A percentile compares a stretch with the other conserved stretches of the same genome.
Evolutionary conservation across 1,140 invertebrate species (phyloP).

Genomic region (Meloidogyne floridensis): DNA sequence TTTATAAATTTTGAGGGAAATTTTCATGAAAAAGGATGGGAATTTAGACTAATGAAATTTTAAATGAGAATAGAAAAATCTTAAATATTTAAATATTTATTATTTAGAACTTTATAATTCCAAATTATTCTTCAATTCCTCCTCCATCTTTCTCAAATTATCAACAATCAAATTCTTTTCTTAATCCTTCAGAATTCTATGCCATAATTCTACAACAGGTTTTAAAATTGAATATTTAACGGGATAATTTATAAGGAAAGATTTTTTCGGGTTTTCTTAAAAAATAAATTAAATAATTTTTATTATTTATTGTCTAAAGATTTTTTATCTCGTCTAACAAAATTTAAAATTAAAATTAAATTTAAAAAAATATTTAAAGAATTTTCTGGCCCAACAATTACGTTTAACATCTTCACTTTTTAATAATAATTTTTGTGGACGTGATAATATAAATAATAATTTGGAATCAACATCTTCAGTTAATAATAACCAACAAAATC

Average conservation of each 20-base stretch:
- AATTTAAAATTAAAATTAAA: neutral
- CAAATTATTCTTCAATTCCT: neutral
- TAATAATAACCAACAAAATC: neutral
- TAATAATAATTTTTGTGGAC: neutral
- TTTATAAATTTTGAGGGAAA: too few species aligned
- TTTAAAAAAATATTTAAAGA: neutral
- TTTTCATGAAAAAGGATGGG: too few species aligned
- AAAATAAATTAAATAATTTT: too few species aligned
- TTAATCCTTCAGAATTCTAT: slow-evolving; percentile 4
- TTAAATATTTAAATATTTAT: neutral
- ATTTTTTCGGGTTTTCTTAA: too few species aligned
- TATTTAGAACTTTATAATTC: neutral
- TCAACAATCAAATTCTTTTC: neutral
- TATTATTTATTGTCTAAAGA: too few species aligned
- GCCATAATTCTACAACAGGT: neutral
- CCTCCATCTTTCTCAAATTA: neutral
- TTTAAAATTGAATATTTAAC: neutral
- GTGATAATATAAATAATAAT: neutral
- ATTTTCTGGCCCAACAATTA: neutral
- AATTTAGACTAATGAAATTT: too few species aligned
- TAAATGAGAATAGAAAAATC: too few species aligned
- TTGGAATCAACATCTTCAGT: neutral
- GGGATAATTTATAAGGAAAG: too few species aligned
- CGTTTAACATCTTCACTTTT: neutral
- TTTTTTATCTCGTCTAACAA: neutral